phyloP scores from a whole-genome alignment of 2,797 vertebrate species.

The Argyrosomus regius region DNA sequence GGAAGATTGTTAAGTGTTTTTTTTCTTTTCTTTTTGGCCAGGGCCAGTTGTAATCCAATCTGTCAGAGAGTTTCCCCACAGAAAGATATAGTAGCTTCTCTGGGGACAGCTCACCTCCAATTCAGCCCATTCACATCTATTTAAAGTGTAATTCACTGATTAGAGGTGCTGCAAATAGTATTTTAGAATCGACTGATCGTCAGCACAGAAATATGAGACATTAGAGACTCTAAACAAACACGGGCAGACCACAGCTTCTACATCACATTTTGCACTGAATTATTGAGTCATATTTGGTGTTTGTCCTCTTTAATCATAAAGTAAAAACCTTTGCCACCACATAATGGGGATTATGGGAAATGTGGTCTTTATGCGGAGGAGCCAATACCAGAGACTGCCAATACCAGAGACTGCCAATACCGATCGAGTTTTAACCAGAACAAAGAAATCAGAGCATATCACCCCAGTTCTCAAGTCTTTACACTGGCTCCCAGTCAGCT shows the following conservation, averaged over 20 bases:
- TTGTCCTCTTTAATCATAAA: not conserved
- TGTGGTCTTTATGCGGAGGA: not conserved
- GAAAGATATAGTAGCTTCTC: constrained; percentile 28
- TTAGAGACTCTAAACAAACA: not conserved
- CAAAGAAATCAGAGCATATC: no score
- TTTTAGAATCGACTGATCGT: constrained; percentile 12
- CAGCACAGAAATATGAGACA: not conserved
- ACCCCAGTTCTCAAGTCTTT: no score
- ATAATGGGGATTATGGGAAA: constrained; percentile 3
- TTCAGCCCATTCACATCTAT: constrained; percentile 31
- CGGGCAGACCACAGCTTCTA: not conserved
- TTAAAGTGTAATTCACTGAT: constrained; percentile 36
- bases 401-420: not conserved
- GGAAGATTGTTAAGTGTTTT: constrained; percentile 49
- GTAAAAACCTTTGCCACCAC: not conserved
- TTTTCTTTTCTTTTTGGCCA: constrained; percentile 4
- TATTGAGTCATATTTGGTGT: not conserved
- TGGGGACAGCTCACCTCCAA: constrained; percentile 19
- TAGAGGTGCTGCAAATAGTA: constrained; percentile 18
- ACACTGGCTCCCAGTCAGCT: no score
- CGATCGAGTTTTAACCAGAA: no score
- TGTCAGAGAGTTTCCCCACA: constrained; percentile 30
- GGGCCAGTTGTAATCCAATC: constrained; percentile 37
- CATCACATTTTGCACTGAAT: not conserved
- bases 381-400: no score